A percentile compares a stretch with the other conserved stretches of the same genome.
Conservation (phyloP, 2,797 vertebrate species). For the Champsocephalus esox region DNA sequence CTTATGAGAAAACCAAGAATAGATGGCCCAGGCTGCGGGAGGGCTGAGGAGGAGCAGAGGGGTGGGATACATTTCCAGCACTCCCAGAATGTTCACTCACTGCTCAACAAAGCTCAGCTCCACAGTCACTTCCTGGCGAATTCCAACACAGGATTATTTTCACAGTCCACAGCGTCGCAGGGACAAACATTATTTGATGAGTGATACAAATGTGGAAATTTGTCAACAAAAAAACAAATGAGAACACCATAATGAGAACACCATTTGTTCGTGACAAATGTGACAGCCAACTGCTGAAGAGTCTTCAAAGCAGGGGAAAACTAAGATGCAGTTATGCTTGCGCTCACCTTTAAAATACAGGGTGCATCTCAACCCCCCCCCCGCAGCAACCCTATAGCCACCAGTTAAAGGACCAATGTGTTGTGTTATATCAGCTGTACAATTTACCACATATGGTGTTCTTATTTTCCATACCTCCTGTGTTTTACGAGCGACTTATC, state of each 20-base stretch:
- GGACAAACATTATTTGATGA: slow-evolving; percentile 69
- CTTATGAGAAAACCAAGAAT: slow-evolving; percentile 81
- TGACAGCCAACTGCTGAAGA: slow-evolving; percentile 37
- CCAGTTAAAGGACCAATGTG: no score
- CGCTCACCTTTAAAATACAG: slow-evolving; percentile 1
- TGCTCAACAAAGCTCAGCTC: slow-evolving; percentile 54
- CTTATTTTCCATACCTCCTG: no score
- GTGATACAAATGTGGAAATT: slow-evolving; percentile 67
- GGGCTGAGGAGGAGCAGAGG: slow-evolving; percentile 51
- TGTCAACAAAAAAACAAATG: slow-evolving; percentile 67
- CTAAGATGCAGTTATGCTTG: not conserved
- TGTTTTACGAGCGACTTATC: no score
- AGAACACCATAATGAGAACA: slow-evolving; percentile 39
- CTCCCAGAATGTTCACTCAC: slow-evolving; percentile 60
- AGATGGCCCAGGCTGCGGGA: slow-evolving; percentile 67
- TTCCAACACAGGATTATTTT: slow-evolving; percentile 67
- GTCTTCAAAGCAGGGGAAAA: slow-evolving; percentile 37
- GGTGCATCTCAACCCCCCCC: no score
- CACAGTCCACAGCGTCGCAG: slow-evolving; percentile 56
- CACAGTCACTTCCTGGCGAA: slow-evolving; percentile 68
- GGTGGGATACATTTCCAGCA: slow-evolving; percentile 68
- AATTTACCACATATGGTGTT: no score
- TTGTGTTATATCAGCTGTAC: no score
- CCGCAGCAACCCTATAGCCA: no score
- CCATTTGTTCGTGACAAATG: slow-evolving; percentile 44